phyloP scores from a whole-genome alignment of 2,888 invertebrate species.

The Alentia gelatinosa region DNA sequence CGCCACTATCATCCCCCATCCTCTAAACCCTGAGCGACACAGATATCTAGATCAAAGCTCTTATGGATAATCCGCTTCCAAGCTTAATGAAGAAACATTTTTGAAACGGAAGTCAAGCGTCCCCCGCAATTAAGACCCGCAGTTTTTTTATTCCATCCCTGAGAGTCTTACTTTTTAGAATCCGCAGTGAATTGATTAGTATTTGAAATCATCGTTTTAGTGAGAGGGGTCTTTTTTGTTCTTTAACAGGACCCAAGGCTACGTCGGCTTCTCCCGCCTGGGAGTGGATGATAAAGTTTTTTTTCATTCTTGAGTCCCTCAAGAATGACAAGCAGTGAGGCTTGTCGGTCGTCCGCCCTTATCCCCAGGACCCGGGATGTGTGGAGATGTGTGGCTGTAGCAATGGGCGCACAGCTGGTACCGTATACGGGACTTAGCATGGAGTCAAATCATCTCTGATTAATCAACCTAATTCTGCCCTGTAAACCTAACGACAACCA shows the following conservation, averaged over 20 bases:
- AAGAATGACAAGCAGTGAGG: neutral
- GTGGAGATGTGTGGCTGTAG: neutral
- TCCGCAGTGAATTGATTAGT: slow-evolving; percentile 9
- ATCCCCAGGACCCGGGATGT: neutral
- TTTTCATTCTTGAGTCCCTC: neutral
- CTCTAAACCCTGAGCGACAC: neutral
- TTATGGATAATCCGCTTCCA: neutral
- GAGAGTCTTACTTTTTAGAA: neutral
- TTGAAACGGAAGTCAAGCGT: neutral
- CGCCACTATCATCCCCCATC: neutral
- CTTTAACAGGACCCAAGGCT: neutral
- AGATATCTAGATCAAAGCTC: slow-evolving; percentile 10
- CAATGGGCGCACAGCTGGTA: neutral
- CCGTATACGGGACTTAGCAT: neutral
- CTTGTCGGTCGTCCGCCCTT: neutral
- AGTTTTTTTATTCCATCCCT: neutral
- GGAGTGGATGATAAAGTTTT: neutral
- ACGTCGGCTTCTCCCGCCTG: neutral
- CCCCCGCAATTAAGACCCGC: neutral
- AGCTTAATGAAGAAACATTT: neutral
- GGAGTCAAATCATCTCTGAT: neutral
- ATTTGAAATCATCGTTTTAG: slow-evolving; percentile 26
- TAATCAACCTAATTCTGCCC: neutral
- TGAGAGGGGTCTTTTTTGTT: neutral
- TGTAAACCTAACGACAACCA: neutral